Conservation (phyloP, 2,888 invertebrate genomes). For the Drosophila infuscata region DNA sequence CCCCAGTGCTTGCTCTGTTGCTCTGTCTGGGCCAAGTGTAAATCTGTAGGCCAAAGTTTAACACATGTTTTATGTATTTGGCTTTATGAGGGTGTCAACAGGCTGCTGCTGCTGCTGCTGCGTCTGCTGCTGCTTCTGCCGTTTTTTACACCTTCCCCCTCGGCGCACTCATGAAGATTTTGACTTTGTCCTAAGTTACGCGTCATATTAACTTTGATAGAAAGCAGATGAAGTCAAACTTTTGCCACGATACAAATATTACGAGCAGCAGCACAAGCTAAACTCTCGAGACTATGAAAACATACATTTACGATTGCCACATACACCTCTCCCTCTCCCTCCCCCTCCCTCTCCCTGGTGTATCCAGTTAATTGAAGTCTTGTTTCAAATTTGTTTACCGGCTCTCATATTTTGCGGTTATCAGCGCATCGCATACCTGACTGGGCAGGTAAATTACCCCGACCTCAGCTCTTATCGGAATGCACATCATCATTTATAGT, state of each 20-base stretch:
- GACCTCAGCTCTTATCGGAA: slow-evolving; percentile 12
- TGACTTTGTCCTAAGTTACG: slow-evolving; percentile 32
- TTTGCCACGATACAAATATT: slow-evolving; percentile 31
- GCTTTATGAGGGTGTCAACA: slow-evolving; percentile 54
- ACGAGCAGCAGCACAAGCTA: not conserved
- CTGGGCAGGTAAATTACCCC: slow-evolving; percentile 38
- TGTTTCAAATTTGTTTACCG: slow-evolving; percentile 12
- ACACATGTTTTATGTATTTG: slow-evolving; percentile 63
- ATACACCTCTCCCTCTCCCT: not conserved
- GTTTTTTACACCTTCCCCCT: not conserved
- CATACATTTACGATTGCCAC: slow-evolving; percentile 12
- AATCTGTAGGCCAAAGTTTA: slow-evolving; percentile 52
- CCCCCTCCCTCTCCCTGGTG: not conserved
- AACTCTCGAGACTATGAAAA: slow-evolving; percentile 21
- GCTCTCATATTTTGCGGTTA: not conserved
- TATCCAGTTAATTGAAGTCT: slow-evolving; percentile 22
- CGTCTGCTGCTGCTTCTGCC: slow-evolving; percentile 8
- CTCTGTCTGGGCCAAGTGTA: slow-evolving; percentile 54
- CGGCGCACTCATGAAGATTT: slow-evolving; percentile 17
- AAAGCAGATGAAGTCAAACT: slow-evolving; percentile 16
- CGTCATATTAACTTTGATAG: slow-evolving; percentile 32
- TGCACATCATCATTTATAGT: slow-evolving; percentile 29
- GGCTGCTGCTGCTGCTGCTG: slow-evolving; percentile 35
- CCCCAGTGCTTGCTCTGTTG: slow-evolving; percentile 20
- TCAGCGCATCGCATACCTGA: slow-evolving; percentile 12